Evolutionary conservation across 2,113 vertebrate genomes (phyloP), one percentile per base, ranked within the genome.

Genomic region (Chaetodon auriga): DNA sequence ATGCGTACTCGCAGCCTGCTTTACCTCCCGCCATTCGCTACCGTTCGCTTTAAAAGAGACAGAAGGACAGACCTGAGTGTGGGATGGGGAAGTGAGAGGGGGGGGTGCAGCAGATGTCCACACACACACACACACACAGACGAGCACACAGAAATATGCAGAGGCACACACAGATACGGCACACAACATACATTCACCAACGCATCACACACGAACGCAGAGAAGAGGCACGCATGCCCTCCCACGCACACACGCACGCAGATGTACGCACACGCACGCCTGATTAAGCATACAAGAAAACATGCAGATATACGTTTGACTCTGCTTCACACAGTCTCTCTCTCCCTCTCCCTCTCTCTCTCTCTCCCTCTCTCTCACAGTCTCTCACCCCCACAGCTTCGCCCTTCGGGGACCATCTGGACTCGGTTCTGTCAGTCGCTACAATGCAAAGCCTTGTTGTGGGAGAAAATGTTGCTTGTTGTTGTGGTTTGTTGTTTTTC

Each of bases 371-470:
- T 30, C 30, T 30, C 30, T 41, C 49, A 72, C 53, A 35, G 60
- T 68, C 82, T 81, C 61, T 73, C 81, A 65, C 60, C 76, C 86
- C 78, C 73, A 49, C 14, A 77, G 78, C 86, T 84, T 84, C 85
- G 89, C 81, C 89, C 82, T 86, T 87, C 25, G 14, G 87, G 75
- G 80, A 89, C 93, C 93, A 93, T 93, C 93, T 94, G 91, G 90
- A 82, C 75, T 81, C 66, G 61, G 51, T 82, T 86, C 84, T 90
- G 88, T 92, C 81, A 80, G 71, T 71, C 4, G 55, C 62, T 83
- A 87, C 84, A 84, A 82, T 86, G 36, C 35, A 15, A 30, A 61
- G 80, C 25, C 83, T 86, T 83, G 81, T 85, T 87, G 71, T 81
- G 64, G 71, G 68, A 84, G 78, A 60, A 90, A 85, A 85, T 77